Base-by-base conservation (phyloP, 2,113 vertebrate species). In the Perca flavescens region DNA sequence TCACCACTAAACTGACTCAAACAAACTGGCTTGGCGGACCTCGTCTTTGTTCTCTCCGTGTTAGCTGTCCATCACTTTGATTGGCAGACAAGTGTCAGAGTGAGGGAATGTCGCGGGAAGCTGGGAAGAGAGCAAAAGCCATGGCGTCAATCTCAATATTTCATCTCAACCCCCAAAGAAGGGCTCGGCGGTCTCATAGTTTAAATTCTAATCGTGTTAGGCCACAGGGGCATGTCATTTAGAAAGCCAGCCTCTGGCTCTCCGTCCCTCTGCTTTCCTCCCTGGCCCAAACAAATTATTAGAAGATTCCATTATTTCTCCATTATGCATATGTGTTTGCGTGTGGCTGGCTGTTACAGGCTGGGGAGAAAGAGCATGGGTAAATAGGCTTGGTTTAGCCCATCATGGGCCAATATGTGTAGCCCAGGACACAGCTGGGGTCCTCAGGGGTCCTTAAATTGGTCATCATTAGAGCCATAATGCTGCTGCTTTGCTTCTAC, bases 251-350 rank as follows among this genome's bases (percentile, higher is more conserved):
- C 79, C 87, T 78, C 89, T 67, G 82, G 85, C 91, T 93, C 93
- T 16, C 83, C 69, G 25, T 82, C 87, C 89, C 82, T 86, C 89
- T 88, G 87, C 93, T 88, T 90, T 85, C 86, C 83, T 69, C 73
- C 50, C 63, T 43, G 84, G 84, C 86, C 92, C 92, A 94, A 95
- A 94, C 93, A 94, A 95, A 95, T 94, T 92, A 96, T 94, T 93
- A 91, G 92, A 94, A 89, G 93, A 95, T 94, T 92, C 91, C 93
- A 95, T 96, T 95, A 95, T 95, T 93, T 91, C 89, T 92, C 92
- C 93, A 95, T 95, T 95, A 95, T 95, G 94, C 94, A 95, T 95
- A 94, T 95, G 93, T 91, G 93, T 94, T 92, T 90, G 92, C 62
- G 86, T 86, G 84, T 65, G 90, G 73, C 82, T 68, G 83, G 63